phyloP scores from a whole-genome alignment of 2,888 invertebrate genomes.

The Callyntrura sp. region DNA sequence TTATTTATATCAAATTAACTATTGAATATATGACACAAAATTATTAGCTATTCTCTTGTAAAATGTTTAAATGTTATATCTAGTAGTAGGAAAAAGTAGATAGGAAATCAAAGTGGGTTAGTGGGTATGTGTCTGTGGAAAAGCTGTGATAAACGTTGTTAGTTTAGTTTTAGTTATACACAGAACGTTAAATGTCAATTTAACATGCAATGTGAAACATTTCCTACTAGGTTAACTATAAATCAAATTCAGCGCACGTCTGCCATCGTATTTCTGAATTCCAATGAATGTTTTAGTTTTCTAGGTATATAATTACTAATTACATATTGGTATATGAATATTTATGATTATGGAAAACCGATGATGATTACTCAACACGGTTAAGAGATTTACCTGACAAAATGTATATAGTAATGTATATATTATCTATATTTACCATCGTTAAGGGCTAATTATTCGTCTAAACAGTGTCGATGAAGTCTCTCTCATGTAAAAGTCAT shows the following conservation, averaged over 20 bases:
- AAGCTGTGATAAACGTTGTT: slow-evolving; percentile 44
- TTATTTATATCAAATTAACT: too few species aligned
- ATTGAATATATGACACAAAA: too few species aligned
- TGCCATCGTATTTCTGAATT: background rate
- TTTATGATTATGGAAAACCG: background rate
- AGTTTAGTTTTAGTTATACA: background rate
- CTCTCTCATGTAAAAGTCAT: slow-evolving; percentile 25
- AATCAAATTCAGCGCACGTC: background rate
- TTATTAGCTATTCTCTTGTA: too few species aligned
- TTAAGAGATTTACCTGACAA: background rate
- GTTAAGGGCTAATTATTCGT: background rate
- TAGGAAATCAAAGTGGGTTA: background rate
- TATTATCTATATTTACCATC: too few species aligned
- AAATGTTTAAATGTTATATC: background rate
- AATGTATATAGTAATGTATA: background rate
- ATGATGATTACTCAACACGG: too few species aligned
- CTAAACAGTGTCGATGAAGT: slow-evolving; percentile 25
- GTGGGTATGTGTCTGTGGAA: slow-evolving; percentile 20
- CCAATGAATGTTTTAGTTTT: too few species aligned
- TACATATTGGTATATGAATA: background rate
- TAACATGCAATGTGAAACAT: background rate
- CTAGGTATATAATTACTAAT: too few species aligned
- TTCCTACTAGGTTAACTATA: background rate
- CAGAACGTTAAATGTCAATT: too few species aligned
- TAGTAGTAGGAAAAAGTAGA: background rate